Conservation (phyloP, 1,140 invertebrate species). For the Latrodectus geometricus region DNA sequence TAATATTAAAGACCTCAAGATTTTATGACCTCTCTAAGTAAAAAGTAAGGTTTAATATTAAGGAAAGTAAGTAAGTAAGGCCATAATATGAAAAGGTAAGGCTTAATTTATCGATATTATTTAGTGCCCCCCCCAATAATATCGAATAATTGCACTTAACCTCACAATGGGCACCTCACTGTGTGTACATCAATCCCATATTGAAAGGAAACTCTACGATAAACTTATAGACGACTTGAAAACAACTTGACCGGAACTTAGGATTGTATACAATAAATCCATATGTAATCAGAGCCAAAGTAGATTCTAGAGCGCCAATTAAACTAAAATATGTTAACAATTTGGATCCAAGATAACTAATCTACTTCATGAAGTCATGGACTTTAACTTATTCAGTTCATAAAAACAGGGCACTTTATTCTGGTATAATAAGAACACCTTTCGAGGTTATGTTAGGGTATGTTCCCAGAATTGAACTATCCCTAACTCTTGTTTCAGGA, state of each 20-base stretch:
- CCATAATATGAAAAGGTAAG: no score
- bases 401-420: conserved; percentile 9
- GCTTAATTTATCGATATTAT: no score
- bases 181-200: no score
- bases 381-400: conserved; percentile 26
- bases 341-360: background rate
- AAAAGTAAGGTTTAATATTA: no score
- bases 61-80: no score
- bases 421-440: background rate
- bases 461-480: background rate
- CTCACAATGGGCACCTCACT: no score
- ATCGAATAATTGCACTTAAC: no score
- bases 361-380: background rate
- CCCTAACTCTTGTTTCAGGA: background rate
- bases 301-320: background rate
- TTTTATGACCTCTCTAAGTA: no score
- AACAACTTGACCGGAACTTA: background rate
- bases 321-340: background rate
- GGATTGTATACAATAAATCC: background rate
- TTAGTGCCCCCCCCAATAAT: no score
- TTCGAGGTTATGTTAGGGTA: background rate
- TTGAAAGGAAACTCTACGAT: no score
- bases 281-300: background rate
- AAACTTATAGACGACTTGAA: background rate
- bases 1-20: no score